phyloP scores from a whole-genome alignment of 2,113 vertebrate species.

The Gorsachius goisagi region DNA sequence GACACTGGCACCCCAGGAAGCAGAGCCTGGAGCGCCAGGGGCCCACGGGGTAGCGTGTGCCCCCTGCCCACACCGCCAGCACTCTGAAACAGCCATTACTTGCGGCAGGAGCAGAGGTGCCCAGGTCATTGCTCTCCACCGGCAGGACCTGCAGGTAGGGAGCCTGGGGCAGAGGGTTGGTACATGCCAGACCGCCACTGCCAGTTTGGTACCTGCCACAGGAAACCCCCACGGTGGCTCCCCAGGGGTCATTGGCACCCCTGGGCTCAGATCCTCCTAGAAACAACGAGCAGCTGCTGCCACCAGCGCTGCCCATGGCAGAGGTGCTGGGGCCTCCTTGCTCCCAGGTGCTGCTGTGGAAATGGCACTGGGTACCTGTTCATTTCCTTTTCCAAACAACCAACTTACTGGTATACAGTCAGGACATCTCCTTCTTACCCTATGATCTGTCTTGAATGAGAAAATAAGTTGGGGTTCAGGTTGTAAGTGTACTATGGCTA shows the following conservation, averaged over 20 bases:
- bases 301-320: fast-evolving
- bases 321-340: not conserved
- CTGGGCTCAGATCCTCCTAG: not conserved
- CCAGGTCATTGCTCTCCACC: not conserved
- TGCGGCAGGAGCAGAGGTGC: not conserved
- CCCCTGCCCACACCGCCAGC: not conserved
- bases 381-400: not conserved
- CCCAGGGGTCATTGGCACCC: not conserved
- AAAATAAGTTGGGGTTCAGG: not conserved
- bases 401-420: not conserved
- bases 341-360: not conserved
- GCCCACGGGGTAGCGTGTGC: fast-evolving
- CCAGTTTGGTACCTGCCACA: not conserved
- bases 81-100: not conserved
- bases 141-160: not conserved
- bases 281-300: not conserved
- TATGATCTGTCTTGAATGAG: not conserved
- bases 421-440: not conserved
- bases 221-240: not conserved
- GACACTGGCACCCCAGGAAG: not conserved
- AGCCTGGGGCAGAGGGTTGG: not conserved
- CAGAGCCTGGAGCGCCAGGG: fast-evolving
- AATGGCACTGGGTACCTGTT: not conserved
- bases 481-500: not conserved
- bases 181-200: fast-evolving